Conservation (phyloP, 2,888 invertebrate genomes). For the Brenthis ino region DNA sequence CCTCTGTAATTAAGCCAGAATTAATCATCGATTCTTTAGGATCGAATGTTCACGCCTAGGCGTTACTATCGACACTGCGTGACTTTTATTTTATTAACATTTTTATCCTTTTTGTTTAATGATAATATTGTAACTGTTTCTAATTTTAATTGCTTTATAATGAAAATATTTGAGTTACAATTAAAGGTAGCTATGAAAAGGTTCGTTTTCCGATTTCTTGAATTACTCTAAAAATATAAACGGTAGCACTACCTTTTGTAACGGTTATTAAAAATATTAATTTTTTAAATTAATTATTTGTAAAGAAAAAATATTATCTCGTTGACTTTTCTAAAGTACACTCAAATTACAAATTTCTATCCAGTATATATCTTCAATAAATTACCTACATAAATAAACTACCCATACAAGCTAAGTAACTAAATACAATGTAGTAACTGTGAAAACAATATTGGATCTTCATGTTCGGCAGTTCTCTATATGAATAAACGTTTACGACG, state of each 20-base stretch:
- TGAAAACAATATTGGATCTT: slow-evolving; percentile 12
- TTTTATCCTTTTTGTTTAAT: background rate
- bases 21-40: slow-evolving; percentile 59
- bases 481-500: slow-evolving; percentile 25
- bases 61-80: slow-evolving; percentile 60
- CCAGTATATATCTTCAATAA: background rate
- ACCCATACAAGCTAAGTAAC: slow-evolving; percentile 1
- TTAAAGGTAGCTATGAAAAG: background rate
- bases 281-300: too few species aligned
- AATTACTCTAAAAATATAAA: background rate
- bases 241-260: too few species aligned
- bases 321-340: too few species aligned
- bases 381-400: background rate
- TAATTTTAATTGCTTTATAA: background rate
- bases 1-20: slow-evolving; percentile 75
- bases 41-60: slow-evolving; percentile 66
- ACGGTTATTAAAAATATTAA: too few species aligned
- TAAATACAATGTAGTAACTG: slow-evolving; percentile 16
- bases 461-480: slow-evolving; percentile 18
- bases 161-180: background rate
- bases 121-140: background rate
- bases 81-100: slow-evolving; percentile 23
- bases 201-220: background rate
- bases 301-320: too few species aligned
- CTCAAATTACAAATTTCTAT: background rate